Evolutionary conservation across 1,140 invertebrate genomes (phyloP).

Genomic region (Brachionus plicatilis): DNA sequence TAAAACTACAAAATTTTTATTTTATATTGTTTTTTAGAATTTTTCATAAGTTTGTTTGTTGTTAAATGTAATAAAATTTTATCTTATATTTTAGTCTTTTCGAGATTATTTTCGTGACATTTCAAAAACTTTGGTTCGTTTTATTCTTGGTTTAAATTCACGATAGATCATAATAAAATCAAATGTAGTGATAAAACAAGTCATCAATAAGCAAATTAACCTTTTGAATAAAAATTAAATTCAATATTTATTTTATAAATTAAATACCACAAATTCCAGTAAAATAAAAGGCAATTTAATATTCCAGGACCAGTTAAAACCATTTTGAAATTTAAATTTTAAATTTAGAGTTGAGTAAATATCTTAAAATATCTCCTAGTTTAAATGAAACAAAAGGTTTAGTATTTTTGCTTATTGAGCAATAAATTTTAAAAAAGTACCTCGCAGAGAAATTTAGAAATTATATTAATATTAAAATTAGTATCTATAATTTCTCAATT

Average conservation of each 20-base stretch:
- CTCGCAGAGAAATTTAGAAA: not conserved
- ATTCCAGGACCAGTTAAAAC: not conserved
- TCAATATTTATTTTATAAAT: not conserved
- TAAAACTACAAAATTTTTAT: not conserved
- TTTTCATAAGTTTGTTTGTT: not conserved
- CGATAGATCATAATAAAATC: not conserved
- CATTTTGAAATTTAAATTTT: not conserved
- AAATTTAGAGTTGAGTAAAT: not conserved
- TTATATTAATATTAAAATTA: not conserved
- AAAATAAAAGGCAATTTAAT: not conserved
- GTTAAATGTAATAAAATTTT: not conserved
- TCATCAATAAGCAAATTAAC: not conserved
- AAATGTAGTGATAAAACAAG: not conserved
- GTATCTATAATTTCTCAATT: not conserved
- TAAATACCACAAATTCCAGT: conserved; percentile 8
- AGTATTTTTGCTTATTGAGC: not conserved
- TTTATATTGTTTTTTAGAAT: not conserved
- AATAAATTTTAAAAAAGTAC: not conserved
- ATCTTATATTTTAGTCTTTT: not conserved
- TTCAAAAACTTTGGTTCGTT: not conserved
- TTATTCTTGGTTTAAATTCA: not conserved
- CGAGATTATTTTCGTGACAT: not conserved
- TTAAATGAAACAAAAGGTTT: not conserved
- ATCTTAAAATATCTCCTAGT: not conserved
- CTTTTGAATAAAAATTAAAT: not conserved